phyloP scores from a whole-genome alignment of 2,888 invertebrate genomes.

The Flabesymbios commensalis region DNA sequence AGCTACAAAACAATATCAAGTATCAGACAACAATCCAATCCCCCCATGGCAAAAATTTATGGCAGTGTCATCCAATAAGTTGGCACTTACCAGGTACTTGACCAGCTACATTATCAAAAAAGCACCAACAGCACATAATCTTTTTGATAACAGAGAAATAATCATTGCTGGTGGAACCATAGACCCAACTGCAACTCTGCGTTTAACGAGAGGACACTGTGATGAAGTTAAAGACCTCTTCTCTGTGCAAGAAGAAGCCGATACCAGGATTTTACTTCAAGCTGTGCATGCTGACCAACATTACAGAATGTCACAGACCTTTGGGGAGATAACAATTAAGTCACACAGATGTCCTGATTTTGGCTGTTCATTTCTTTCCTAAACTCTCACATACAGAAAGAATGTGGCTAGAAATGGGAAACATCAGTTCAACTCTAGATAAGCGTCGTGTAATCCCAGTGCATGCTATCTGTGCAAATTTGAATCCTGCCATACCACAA shows the following conservation, averaged over 20 bases:
- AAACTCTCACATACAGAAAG: not conserved
- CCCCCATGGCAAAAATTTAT: too few relatives aligned
- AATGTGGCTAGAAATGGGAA: not conserved
- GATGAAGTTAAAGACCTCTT: not conserved
- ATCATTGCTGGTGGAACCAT: too few relatives aligned
- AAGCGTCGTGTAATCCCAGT: not conserved
- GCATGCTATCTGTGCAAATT: not conserved
- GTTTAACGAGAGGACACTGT: not conserved
- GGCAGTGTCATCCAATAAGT: too few relatives aligned
- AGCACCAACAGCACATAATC: too few relatives aligned
- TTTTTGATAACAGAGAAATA: too few relatives aligned
- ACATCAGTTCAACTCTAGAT: not conserved
- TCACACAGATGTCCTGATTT: not conserved
- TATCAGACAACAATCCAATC: too few relatives aligned
- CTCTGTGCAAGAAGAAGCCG: not conserved
- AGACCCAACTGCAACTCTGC: not conserved
- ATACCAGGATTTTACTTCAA: too few relatives aligned
- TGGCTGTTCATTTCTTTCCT: not conserved
- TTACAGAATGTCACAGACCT: not conserved
- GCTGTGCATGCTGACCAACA: not conserved
- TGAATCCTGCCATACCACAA: not conserved
- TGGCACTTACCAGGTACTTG: too few relatives aligned
- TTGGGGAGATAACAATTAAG: not conserved
- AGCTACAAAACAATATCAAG: too few relatives aligned
- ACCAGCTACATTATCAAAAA: too few relatives aligned